phyloP scores from a whole-genome alignment of 2,797 vertebrate genomes.

The Xiphorhynchus erythropygius region DNA sequence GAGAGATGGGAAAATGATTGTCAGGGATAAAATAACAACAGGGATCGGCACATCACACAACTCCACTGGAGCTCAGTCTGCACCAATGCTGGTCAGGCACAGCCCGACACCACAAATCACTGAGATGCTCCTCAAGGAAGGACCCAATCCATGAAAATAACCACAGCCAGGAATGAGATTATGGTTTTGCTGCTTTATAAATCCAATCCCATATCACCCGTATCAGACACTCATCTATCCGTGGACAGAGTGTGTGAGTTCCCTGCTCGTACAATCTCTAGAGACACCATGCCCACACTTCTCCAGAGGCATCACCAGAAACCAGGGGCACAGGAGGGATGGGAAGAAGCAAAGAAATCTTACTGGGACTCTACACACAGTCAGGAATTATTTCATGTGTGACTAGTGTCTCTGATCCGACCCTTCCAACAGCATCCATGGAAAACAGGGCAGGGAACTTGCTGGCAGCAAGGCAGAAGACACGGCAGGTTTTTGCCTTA shows the following conservation, averaged over 20 bases:
- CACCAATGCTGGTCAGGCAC: neutral
- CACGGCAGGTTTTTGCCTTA: neutral
- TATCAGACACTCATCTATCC: neutral
- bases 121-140: neutral
- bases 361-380: neutral
- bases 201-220: neutral
- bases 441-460: neutral
- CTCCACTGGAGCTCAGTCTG: neutral
- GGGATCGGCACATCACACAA: neutral
- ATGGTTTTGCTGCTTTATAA: neutral
- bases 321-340: rapidly evolving
- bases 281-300: neutral
- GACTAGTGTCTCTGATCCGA: neutral
- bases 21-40: neutral
- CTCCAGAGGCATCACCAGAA: neutral
- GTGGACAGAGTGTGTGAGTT: rapidly evolving
- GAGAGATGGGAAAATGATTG: neutral
- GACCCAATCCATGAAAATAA: neutral
- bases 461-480: neutral
- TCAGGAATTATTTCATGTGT: neutral
- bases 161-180: rapidly evolving
- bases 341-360: neutral
- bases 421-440: neutral
- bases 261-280: rapidly evolving
- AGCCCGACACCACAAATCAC: neutral